Percentiles rank a stretch among this genome's conserved stretches.
phyloP scores from a whole-genome alignment of 2,113 vertebrate species.

The Semicossyphus pulcher region DNA sequence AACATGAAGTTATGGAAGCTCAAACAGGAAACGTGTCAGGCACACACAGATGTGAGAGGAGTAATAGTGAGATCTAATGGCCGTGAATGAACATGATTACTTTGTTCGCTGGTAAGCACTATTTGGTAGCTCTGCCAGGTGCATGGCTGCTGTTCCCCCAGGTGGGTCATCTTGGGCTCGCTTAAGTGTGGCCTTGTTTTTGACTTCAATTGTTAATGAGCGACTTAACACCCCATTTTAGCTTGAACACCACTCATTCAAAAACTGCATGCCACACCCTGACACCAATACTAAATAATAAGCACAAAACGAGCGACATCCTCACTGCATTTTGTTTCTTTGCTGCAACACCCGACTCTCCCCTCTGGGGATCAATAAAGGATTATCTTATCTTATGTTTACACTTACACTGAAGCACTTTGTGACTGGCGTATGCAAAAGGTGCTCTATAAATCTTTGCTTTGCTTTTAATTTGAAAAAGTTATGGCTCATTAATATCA shows the following conservation, averaged over 20 bases:
- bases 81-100: too few species aligned
- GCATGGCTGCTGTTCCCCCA: not conserved
- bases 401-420: too few species aligned
- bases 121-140: not conserved
- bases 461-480: not conserved
- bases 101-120: too few species aligned
- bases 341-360: too few species aligned
- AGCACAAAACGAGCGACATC: too few species aligned
- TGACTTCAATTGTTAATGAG: not conserved
- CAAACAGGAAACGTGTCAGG: not conserved
- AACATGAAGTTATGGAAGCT: not conserved
- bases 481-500: not conserved
- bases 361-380: too few species aligned
- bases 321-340: too few species aligned
- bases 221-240: not conserved
- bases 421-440: too few species aligned
- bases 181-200: not conserved
- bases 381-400: too few species aligned
- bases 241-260: not conserved
- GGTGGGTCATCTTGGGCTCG: not conserved
- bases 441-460: too few species aligned
- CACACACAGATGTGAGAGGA: too few species aligned
- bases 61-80: too few species aligned
- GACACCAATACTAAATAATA: not conserved
- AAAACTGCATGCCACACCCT: not conserved